phyloP scores from a whole-genome alignment of 1,140 invertebrate genomes.

The Lanistes nyassanus region DNA sequence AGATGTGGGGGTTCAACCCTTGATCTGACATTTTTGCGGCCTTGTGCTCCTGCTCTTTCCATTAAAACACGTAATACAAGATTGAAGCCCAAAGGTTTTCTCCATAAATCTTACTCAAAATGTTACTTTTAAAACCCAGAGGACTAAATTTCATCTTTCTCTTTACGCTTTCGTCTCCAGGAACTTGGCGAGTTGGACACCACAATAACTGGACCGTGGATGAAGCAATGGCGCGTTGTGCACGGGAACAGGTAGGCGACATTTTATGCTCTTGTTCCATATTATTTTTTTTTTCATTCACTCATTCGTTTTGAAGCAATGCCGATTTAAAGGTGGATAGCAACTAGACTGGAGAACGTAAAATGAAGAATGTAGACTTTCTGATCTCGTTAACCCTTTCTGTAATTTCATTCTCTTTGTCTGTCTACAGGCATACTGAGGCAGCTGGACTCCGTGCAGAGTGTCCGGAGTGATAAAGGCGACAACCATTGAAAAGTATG shows the following conservation, averaged over 20 bases:
- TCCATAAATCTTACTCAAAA: no score
- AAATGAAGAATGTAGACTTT: neutral
- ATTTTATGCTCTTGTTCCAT: neutral
- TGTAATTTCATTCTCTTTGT: neutral
- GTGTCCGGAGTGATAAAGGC: neutral
- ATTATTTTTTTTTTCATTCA: neutral
- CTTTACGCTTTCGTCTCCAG: no score
- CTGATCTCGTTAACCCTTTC: neutral
- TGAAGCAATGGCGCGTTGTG: conserved; percentile 60
- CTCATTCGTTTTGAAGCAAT: neutral
- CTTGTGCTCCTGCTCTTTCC: no score
- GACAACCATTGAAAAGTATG: no score
- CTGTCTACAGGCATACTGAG: conserved; percentile 10
- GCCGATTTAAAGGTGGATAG: neutral
- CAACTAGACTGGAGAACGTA: neutral
- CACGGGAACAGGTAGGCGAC: conserved; percentile 45
- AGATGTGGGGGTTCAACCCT: no score
- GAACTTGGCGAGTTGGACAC: conserved; percentile 58
- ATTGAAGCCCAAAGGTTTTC: no score
- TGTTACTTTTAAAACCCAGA: no score
- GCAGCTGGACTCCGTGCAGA: conserved; percentile 4
- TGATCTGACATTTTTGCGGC: no score
- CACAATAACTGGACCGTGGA: conserved; percentile 62
- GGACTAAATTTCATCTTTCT: no score
- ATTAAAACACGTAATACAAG: no score